phyloP scores from a whole-genome alignment of 2,797 vertebrate species.

The Salarias fasciatus region DNA sequence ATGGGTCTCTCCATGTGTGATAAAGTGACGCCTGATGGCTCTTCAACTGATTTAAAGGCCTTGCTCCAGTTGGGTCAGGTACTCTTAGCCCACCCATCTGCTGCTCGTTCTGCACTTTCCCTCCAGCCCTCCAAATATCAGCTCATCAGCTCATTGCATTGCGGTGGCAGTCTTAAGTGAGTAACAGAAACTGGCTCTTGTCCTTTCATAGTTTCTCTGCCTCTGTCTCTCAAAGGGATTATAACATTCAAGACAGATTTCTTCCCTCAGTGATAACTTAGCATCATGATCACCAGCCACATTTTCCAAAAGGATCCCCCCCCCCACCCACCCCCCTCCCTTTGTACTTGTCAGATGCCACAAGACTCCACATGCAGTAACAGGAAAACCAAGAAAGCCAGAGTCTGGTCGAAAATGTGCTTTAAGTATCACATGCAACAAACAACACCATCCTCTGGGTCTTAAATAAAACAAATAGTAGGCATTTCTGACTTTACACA shows the following conservation, averaged over 20 bases:
- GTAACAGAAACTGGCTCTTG: conserved; percentile 34
- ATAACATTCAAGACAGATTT: conserved; percentile 44
- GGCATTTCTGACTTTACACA: conserved; percentile 53
- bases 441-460: conserved; percentile 43
- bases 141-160: conserved; percentile 53
- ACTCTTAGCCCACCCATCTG: conserved; percentile 55
- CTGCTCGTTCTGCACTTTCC: conserved; percentile 25
- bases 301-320: conserved; percentile 10
- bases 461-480: conserved; percentile 54
- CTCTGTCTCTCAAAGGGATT: conserved; percentile 42
- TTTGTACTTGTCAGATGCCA: conserved; percentile 1
- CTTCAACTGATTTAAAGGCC: conserved; percentile 61
- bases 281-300: too few species aligned
- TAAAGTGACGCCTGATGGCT: conserved; percentile 53
- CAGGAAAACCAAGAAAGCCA: conserved; percentile 12
- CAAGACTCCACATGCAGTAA: conserved; percentile 23
- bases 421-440: conserved; percentile 43
- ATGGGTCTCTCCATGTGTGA: conserved; percentile 43
- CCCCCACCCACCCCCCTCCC: too few species aligned
- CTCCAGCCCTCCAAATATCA: conserved; percentile 56
- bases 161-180: conserved; percentile 48
- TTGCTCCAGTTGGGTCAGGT: conserved; percentile 56
- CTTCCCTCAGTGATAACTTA: conserved; percentile 26
- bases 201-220: conserved; percentile 32
- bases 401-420: conserved; percentile 22